Evolutionary conservation across 2,797 vertebrate genomes (phyloP).

Genomic region (Gila robusta): DNA sequence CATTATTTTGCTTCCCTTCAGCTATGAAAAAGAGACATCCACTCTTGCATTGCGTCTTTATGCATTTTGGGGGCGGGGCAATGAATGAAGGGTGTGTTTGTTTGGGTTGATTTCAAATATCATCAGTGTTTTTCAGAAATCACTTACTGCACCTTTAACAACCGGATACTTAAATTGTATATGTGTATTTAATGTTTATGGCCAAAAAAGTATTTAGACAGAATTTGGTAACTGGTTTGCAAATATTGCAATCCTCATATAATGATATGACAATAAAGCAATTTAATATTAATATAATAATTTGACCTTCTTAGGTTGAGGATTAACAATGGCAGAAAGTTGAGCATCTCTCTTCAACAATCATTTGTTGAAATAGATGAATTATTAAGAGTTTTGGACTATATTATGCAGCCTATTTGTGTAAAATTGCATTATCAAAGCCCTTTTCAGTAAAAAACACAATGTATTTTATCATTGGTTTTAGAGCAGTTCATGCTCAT

Average conservation of each 20-base stretch:
- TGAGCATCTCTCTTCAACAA: not conserved
- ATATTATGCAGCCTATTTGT: not conserved
- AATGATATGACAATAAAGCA: not conserved
- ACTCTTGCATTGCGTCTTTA: too few relatives aligned
- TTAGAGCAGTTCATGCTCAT: conserved; percentile 16
- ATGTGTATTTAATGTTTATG: not conserved
- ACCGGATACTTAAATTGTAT: not conserved
- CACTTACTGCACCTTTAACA: not conserved
- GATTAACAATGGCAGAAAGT: not conserved
- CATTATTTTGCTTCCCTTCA: too few relatives aligned
- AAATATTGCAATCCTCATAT: not conserved
- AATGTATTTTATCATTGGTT: not conserved
- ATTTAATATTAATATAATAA: not conserved
- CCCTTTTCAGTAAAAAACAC: not conserved
- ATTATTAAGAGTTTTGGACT: not conserved
- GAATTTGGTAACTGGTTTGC: not conserved
- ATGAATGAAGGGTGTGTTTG: too few relatives aligned
- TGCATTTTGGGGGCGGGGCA: too few relatives aligned
- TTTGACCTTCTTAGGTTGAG: not conserved
- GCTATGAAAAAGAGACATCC: too few relatives aligned
- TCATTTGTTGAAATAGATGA: not conserved
- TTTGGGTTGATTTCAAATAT: too few relatives aligned
- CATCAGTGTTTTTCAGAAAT: too few relatives aligned
- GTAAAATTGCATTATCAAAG: not conserved
- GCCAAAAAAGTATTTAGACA: not conserved